Evolutionary conservation across 2,113 vertebrate genomes (phyloP).

Genomic region (Parotia lawesii): DNA sequence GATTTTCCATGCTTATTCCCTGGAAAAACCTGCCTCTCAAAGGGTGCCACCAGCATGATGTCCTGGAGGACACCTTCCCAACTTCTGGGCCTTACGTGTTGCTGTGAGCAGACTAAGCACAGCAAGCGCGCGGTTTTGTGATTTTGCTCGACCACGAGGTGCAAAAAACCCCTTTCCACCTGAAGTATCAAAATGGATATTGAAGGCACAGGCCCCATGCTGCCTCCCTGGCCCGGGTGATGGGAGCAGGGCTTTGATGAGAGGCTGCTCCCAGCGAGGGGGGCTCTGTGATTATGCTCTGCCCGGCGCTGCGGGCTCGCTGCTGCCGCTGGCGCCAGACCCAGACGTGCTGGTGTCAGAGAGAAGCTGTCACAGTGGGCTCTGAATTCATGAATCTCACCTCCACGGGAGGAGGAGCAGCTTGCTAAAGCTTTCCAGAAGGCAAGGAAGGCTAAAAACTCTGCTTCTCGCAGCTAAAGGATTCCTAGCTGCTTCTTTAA

Average conservation of each 20-base stretch:
- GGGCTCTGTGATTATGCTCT: background rate
- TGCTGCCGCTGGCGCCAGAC: background rate
- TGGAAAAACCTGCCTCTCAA: background rate
- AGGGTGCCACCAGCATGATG: background rate
- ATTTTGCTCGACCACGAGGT: background rate
- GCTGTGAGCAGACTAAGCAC: background rate
- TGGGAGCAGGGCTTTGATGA: background rate
- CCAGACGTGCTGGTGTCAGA: background rate
- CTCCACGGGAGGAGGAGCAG: background rate
- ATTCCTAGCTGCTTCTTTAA: background rate
- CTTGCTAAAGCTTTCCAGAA: background rate
- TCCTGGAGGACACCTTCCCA: background rate
- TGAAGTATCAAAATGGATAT: background rate
- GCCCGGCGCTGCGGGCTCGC: fast-evolving
- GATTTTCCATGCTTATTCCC: background rate
- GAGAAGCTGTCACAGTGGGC: background rate
- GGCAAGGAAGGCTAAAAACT: background rate
- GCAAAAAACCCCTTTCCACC: background rate
- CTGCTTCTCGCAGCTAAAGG: background rate
- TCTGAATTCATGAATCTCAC: constrained; percentile 11
- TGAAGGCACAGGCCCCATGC: background rate
- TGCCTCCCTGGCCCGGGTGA: background rate
- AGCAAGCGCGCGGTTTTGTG: fast-evolving
- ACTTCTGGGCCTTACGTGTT: fast-evolving
- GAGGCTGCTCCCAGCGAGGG: background rate